Percentiles rank a stretch among this genome's conserved stretches.
phyloP scores from a whole-genome alignment of 2,888 invertebrate genomes.

The Palloptera scutellata region DNA sequence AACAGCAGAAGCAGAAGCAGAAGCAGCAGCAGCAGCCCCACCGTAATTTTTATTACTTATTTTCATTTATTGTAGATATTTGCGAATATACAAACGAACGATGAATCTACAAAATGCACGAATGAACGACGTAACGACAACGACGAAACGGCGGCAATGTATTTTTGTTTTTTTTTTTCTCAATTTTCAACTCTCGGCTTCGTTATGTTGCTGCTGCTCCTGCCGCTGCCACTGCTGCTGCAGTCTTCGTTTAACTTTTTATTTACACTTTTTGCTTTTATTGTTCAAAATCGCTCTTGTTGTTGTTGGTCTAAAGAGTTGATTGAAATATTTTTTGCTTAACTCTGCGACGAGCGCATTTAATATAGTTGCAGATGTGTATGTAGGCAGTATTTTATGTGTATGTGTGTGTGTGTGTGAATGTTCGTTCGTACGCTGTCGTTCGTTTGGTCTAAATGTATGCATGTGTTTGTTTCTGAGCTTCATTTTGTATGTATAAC shows the following conservation, averaged over 20 bases:
- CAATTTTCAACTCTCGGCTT: slow-evolving; percentile 57
- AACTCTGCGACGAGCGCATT: neutral
- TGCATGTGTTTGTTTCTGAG: slow-evolving; percentile 34
- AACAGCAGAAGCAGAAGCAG: neutral
- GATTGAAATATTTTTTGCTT: slow-evolving; percentile 37
- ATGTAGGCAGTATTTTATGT: neutral
- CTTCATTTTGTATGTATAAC: slow-evolving; percentile 23
- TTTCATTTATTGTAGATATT: slow-evolving; percentile 21
- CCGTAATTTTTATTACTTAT: slow-evolving; percentile 20
- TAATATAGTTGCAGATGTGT: neutral
- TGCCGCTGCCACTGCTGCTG: slow-evolving; percentile 26
- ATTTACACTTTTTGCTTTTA: slow-evolving; percentile 24
- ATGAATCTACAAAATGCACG: too few relatives aligned
- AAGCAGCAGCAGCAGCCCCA: neutral
- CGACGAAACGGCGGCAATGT: slow-evolving; percentile 55
- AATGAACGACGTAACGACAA: slow-evolving; percentile 12
- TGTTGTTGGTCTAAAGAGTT: slow-evolving; percentile 38
- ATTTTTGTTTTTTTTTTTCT: slow-evolving; percentile 57
- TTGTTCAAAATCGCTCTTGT: slow-evolving; percentile 23
- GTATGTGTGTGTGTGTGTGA: slow-evolving; percentile 19
- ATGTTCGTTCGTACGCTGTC: slow-evolving; percentile 35
- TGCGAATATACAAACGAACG: slow-evolving; percentile 14
- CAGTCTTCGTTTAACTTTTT: slow-evolving; percentile 19
- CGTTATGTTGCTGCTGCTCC: slow-evolving; percentile 36
- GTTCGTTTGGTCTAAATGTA: slow-evolving; percentile 38